Percentiles rank a stretch among this genome's conserved stretches.
phyloP scores from a whole-genome alignment of 2,113 vertebrate genomes.

The Symphodus melops region DNA sequence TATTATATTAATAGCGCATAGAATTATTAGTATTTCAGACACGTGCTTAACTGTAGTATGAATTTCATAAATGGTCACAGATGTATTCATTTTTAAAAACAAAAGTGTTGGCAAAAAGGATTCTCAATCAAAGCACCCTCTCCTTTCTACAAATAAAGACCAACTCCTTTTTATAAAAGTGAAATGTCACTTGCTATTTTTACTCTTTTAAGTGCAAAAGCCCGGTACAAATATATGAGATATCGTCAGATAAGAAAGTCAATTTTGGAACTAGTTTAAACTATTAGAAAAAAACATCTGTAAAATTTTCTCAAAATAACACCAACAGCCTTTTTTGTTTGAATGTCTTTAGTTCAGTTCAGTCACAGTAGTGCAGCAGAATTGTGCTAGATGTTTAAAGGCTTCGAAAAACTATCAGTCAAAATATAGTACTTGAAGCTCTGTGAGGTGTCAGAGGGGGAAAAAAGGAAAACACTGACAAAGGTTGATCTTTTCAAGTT shows the following conservation, averaged over 20 bases:
- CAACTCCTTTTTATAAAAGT: no score
- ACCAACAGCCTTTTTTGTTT: neutral
- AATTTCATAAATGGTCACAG: neutral
- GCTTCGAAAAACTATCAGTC: neutral
- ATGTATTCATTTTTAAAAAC: neutral
- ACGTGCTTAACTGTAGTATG: neutral
- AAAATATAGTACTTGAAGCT: neutral
- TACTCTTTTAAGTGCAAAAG: no score
- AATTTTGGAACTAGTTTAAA: no score
- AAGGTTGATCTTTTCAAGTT: neutral
- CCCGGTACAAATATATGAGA: no score
- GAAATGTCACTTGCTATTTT: no score
- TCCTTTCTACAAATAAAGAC: no score
- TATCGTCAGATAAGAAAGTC: no score
- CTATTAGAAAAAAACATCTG: neutral
- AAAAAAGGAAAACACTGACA: neutral
- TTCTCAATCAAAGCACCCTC: no score
- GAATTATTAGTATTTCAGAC: constrained; percentile 13
- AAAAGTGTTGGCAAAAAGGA: neutral
- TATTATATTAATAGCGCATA: no score
- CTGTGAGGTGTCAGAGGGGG: neutral
- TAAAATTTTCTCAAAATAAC: neutral
- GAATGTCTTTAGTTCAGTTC: no score
- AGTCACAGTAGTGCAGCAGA: no score
- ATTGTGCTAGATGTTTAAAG: no score